phyloP scores from a whole-genome alignment of 2,797 vertebrate genomes.

The Urophycis tenuis region DNA sequence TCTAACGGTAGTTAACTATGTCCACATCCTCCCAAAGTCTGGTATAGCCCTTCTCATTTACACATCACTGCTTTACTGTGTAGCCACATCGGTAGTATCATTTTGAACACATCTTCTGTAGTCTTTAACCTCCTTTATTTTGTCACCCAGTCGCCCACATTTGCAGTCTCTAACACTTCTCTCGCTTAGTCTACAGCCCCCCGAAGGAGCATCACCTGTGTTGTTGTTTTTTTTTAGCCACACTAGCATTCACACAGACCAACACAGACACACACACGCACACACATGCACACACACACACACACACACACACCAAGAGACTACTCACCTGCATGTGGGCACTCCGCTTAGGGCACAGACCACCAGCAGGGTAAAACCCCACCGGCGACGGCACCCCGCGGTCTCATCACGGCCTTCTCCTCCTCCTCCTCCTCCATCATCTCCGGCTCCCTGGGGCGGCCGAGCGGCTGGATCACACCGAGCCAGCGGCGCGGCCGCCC shows the following conservation, averaged over 20 bases:
- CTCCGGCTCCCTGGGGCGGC: slow-evolving; percentile 45
- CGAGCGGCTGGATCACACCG: slow-evolving; percentile 14
- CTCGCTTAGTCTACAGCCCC: slow-evolving; percentile 61
- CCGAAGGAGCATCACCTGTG: slow-evolving; percentile 61
- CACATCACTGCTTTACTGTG: slow-evolving; percentile 68
- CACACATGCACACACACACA: slow-evolving; percentile 55
- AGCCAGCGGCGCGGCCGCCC: slow-evolving; percentile 16
- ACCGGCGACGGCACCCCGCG: slow-evolving; percentile 31
- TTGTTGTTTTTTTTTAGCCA: slow-evolving; percentile 61
- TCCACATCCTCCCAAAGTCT: slow-evolving; percentile 63
- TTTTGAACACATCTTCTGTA: slow-evolving; percentile 63
- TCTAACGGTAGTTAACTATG: slow-evolving; percentile 74
- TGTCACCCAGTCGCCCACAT: slow-evolving; percentile 67
- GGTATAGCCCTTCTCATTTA: slow-evolving; percentile 63
- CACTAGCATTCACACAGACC: slow-evolving; percentile 57
- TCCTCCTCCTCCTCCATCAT: too few relatives aligned
- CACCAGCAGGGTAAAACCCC: slow-evolving; percentile 64
- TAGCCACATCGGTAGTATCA: slow-evolving; percentile 66
- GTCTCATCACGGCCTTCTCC: slow-evolving; percentile 52
- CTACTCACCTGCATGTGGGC: slow-evolving; percentile 69
- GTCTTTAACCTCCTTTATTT: slow-evolving; percentile 62
- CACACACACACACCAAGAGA: slow-evolving; percentile 54
- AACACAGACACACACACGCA: slow-evolving; percentile 48
- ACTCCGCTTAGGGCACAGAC: slow-evolving; percentile 69
- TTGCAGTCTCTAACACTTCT: slow-evolving; percentile 70